Conservation (phyloP, 2,888 invertebrate species). For the Athripsodes cinereus region DNA sequence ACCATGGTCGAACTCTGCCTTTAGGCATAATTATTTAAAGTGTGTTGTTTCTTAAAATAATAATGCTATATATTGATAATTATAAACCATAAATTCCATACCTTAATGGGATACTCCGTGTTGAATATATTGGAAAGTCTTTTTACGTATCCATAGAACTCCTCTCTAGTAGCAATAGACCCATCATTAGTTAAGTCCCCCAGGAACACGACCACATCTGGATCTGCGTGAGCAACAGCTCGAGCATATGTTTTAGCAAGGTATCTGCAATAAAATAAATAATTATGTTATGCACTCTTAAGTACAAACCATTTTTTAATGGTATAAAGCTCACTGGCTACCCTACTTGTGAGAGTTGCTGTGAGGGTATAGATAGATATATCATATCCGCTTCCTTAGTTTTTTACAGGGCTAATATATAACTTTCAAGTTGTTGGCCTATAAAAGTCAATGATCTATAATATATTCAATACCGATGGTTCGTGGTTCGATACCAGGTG, state of each 20-base stretch:
- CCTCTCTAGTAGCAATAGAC: conserved; percentile 62
- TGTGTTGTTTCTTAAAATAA: too few species aligned
- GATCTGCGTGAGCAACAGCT: conserved; percentile 65
- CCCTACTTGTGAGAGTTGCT: neutral
- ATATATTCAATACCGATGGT: too few species aligned
- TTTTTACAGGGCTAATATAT: too few species aligned
- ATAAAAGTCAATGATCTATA: too few species aligned
- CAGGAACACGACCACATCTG: conserved; percentile 81
- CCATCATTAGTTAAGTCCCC: conserved; percentile 97
- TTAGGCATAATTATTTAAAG: too few species aligned
- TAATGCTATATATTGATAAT: conserved; percentile 3
- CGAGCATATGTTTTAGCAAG: conserved; percentile 69
- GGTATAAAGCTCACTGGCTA: too few species aligned
- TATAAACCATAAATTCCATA: conserved; percentile 22
- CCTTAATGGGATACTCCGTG: conserved; percentile 33
- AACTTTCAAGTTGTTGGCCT: too few species aligned
- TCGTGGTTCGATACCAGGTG: too few species aligned
- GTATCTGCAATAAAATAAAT: conserved; percentile 51
- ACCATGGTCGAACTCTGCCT: too few species aligned
- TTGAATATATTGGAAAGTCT: conserved; percentile 66
- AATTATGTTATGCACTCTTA: too few species aligned
- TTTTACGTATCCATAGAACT: conserved; percentile 68
- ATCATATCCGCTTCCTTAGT: too few species aligned
- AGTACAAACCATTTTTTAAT: too few species aligned
- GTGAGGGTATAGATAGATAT: conserved; percentile 27